Base-by-base conservation (phyloP, 2,888 invertebrate species). In the Cataglyphis livida region DNA sequence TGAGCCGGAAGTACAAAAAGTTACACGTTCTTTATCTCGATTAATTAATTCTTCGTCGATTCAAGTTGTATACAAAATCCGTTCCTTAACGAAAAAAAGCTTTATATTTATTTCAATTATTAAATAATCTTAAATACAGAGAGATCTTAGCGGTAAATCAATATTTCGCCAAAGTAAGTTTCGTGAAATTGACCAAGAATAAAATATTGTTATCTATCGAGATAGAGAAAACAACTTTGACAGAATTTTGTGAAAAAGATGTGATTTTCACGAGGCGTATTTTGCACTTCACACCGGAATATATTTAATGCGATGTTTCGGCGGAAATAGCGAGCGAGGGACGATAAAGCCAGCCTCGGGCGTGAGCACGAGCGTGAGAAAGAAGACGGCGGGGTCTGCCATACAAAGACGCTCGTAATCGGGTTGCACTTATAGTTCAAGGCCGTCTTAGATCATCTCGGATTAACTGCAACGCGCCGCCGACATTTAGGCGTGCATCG, bases 401-500 rank as follows among this genome's bases (percentile, higher is more conserved):
- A 15, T 76, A 76, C 54, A 76, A 76, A 76, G 76, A 76, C 66
- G 28, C 15, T 25, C 57, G 38, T 76, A 66, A 76, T 76, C 66
- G 57, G 21, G 28, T 76, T 76, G 32, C 64, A 15, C 66, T 76
- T 76, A 76, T 76, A 76, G 57, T 76, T 76, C 76, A 76, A 76
- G 76, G 76, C 25, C 54, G 66, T 64, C 21, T 76, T 76, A 66
- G 66, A 76, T 76, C 57, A 76, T 66, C 66, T n/a, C 76, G 32
- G 76, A 76, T 76, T 76, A 76, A 41, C 76, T 57, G 65, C 76
- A 65, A 65, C 76, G 38, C 3, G 74, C 73, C 38, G 38, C 9
- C 57, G 41, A 66, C 66, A 66, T 57, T 64, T 54, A 76, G 57
- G 66, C 28, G 51, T n/a, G 15, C 76, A 76, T 76, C 54, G 57